A percentile compares a stretch with the other conserved stretches of the same genome.
These are phyloP conservation scores for Stegodyphus dumicola DNA, from an alignment of 1,140 invertebrate genomes.

Conservation along the genomic window DNA sequence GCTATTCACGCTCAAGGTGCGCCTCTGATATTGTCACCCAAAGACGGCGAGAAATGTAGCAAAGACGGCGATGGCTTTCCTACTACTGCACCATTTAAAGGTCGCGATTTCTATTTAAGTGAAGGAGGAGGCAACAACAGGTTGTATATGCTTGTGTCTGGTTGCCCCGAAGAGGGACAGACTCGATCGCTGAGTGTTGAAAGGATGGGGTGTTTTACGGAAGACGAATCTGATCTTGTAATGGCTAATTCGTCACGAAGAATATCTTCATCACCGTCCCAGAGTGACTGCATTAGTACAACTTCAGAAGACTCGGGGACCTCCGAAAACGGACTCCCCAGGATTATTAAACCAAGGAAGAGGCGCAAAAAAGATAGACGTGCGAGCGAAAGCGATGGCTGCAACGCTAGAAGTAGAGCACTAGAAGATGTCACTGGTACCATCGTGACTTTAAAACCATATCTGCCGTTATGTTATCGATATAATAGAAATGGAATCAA, in stretches of 20 bases:
- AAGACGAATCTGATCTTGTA: constrained; percentile 3
- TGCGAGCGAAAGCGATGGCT: constrained; percentile 73
- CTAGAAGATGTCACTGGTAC: constrained; percentile 34
- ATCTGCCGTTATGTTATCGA: constrained; percentile 66
- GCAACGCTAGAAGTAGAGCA: not conserved
- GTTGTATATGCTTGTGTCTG: constrained; percentile 27
- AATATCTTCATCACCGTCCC: constrained; percentile 26
- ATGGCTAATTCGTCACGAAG: constrained; percentile 8
- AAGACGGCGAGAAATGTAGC: constrained; percentile 30
- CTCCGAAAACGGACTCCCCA: constrained; percentile 82
- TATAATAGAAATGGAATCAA: constrained; percentile 53
- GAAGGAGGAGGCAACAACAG: not conserved
- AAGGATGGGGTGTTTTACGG: not conserved
- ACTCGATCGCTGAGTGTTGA: not conserved
- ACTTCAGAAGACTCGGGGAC: constrained; percentile 77
- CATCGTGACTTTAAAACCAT: constrained; percentile 68
- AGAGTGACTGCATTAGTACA: constrained; percentile 47
- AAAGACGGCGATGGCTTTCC: constrained; percentile 13
- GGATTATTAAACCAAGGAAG: constrained; percentile 89
- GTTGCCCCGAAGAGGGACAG: not conserved
- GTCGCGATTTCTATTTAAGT: constrained; percentile 19
- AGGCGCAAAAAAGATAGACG: constrained; percentile 82
- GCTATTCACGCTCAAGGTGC: constrained; percentile 59
- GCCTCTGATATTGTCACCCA: constrained; percentile 41
- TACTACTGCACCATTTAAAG: not conserved